Percentiles rank a stretch among this genome's conserved stretches.
phyloP scores from a whole-genome alignment of 2,888 invertebrate genomes.

The Hoplodrina blanda region DNA sequence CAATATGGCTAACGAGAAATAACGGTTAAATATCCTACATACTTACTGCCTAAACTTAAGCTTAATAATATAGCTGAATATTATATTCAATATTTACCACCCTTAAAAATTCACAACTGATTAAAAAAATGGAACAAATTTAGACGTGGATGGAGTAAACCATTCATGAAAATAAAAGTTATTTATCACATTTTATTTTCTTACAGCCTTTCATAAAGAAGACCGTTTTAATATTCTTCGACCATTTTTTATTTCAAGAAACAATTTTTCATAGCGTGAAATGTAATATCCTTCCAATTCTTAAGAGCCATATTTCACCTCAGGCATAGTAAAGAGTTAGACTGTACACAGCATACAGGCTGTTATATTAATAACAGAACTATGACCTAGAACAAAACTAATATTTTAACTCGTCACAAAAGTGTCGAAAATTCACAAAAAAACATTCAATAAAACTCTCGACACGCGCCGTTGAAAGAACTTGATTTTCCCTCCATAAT shows the following conservation, averaged over 20 bases:
- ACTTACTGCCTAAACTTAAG: no score
- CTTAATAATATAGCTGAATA: no score
- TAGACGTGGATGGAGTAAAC: no score
- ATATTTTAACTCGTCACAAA: constrained; percentile 27
- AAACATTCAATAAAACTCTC: constrained; percentile 83
- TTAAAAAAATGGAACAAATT: no score
- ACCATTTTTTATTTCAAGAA: constrained; percentile 11
- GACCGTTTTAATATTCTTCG: neutral
- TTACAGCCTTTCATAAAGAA: neutral
- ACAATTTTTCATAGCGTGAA: constrained; percentile 42
- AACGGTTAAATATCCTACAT: no score
- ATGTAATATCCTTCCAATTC: constrained; percentile 23
- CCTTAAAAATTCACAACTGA: no score
- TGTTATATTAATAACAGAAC: constrained; percentile 3
- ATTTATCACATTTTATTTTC: neutral
- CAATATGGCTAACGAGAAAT: no score
- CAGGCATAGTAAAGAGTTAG: constrained; percentile 25
- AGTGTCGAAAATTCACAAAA: constrained; percentile 63
- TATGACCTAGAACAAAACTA: constrained; percentile 27
- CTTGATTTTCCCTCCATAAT: constrained; percentile 86
- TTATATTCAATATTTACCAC: no score
- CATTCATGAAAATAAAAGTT: no score
- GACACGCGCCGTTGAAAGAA: constrained; percentile 83
- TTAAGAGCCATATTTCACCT: constrained; percentile 17
- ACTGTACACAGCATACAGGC: constrained; percentile 2